These are phyloP conservation scores for Microplitis deprimator DNA, from an alignment of 2,888 invertebrate species.

Conservation along the genomic window DNA sequence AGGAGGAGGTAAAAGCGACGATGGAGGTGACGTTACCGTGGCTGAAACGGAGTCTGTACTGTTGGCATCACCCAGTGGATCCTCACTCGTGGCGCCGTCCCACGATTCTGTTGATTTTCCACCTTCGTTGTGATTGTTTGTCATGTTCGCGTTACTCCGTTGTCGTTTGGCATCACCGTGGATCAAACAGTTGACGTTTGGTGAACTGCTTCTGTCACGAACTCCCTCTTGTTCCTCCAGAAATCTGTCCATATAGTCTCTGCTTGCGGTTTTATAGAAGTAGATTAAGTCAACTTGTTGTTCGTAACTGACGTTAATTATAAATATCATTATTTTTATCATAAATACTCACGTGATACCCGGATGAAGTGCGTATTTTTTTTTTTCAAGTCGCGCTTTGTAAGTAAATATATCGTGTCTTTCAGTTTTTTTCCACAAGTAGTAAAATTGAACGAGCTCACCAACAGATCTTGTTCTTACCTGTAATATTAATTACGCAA, in stretches of 20 bases:
- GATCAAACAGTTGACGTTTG: conserved; percentile 75
- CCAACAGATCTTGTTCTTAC: conserved; percentile 94
- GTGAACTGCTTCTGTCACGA: conserved; percentile 81
- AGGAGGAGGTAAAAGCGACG: conserved; percentile 39
- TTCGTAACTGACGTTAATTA: conserved; percentile 2
- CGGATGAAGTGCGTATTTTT: conserved; percentile 92
- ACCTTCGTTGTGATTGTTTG: conserved; percentile 60
- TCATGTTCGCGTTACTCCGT: conserved; percentile 54
- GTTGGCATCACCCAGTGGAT: conserved; percentile 50
- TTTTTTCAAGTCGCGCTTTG: conserved; percentile 90
- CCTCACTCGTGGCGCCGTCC: conserved; percentile 57
- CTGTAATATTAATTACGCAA: conserved; percentile 67
- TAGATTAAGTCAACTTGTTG: conserved; percentile 46
- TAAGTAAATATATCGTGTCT: conserved; percentile 94
- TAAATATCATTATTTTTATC: not conserved
- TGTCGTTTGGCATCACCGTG: conserved; percentile 68
- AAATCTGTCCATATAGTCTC: conserved; percentile 94
- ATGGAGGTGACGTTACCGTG: conserved; percentile 38
- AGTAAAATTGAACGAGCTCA: conserved; percentile 96
- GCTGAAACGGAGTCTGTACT: conserved; percentile 40
- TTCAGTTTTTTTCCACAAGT: conserved; percentile 99
- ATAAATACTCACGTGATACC: conserved; percentile 82
- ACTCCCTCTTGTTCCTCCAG: conserved; percentile 86
- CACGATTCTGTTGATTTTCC: conserved; percentile 63
- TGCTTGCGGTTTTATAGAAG: conserved; percentile 63